A percentile compares a stretch with the other conserved stretches of the same genome.
Evolutionary conservation across 2,113 vertebrate species (phyloP).

Genomic region (Ceyx margarethae): DNA sequence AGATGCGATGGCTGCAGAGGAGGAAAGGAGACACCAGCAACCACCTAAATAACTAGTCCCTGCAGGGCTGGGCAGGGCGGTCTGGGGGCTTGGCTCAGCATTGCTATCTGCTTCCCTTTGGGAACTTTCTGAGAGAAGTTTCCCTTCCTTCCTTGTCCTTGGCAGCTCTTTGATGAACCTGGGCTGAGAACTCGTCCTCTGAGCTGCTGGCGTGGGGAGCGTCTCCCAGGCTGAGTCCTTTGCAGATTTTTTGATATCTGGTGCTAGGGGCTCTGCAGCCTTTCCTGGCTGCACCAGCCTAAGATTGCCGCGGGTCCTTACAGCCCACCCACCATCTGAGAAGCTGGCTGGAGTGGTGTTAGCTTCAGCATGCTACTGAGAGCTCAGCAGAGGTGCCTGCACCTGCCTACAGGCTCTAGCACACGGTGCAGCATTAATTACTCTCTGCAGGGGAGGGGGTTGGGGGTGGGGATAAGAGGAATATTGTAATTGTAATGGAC

Average conservation of each 20-base stretch:
- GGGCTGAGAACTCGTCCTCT: not conserved
- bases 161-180: slow-evolving; percentile 35
- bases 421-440: not conserved
- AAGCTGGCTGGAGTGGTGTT: not conserved
- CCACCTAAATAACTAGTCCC: slow-evolving; percentile 35
- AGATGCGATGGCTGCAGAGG: slow-evolving; percentile 25
- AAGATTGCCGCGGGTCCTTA: not conserved
- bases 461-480: not conserved
- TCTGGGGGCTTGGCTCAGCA: slow-evolving; percentile 42
- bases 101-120: slow-evolving; percentile 41
- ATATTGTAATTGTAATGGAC: slow-evolving; percentile 3
- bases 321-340: not conserved
- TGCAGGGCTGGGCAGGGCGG: slow-evolving; percentile 47
- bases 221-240: not conserved
- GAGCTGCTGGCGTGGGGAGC: not conserved
- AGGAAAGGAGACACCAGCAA: slow-evolving; percentile 56
- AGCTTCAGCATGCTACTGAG: not conserved
- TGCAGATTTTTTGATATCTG: not conserved
- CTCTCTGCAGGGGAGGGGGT: not conserved
- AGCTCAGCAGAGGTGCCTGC: slow-evolving; percentile 18
- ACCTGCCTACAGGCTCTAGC: not conserved
- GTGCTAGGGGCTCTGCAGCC: not conserved
- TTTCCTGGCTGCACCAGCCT: not conserved
- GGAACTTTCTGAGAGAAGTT: slow-evolving; percentile 36
- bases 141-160: slow-evolving; percentile 14